Evolutionary conservation across 2,113 vertebrate species (phyloP), one percentile per base, ranked within the genome.

Genomic region (Anarrhichthys ocellatus): DNA sequence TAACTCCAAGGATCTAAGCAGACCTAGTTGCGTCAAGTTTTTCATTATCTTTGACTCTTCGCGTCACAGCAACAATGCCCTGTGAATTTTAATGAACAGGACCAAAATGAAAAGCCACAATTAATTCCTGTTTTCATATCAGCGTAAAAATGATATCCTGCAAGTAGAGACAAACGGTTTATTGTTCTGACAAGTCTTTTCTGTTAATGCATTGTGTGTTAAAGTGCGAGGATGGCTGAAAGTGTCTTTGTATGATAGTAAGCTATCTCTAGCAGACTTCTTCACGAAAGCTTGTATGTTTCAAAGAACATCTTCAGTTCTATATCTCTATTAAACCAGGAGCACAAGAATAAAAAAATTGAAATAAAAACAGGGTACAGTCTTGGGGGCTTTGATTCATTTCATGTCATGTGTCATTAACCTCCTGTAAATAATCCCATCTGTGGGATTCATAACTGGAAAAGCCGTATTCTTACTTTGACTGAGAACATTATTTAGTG

Each of bases 41-140:
- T 87, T 87, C 79, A 89, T 93, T 91, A 91, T 90, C 78, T 78
- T 87, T 83, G 66, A 82, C 76, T 89, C 65, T 67, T 46, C 27
- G 76, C 76, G 72, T 78, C 75, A 40, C 59, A 38, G 77, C 34
- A 73, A 78, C 32, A 73, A 67, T 67, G 29, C 34, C 34, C 42
- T 1, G 56, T 81, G 73, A 88, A 90, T 93, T 74, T 65, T 78
- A 84, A 88, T 83, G 77, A 59, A 78, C 48, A 22, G 1, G 0
- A 52, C 2, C 52, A n/a, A 44, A 74, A 79, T 38, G 59, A 81
- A 84, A 63, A 74, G 50, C 22, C 34, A 72, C 52, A 80, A 74
- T 86, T 82, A 85, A 85, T 40, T 72, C 36, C 42, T 17, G 61
- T 56, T 54, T 59, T 73, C 59, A 78, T 67, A 54, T 83, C 17